Base-by-base conservation (phyloP, 2,888 invertebrate species). In the Amphipoea lucens region DNA sequence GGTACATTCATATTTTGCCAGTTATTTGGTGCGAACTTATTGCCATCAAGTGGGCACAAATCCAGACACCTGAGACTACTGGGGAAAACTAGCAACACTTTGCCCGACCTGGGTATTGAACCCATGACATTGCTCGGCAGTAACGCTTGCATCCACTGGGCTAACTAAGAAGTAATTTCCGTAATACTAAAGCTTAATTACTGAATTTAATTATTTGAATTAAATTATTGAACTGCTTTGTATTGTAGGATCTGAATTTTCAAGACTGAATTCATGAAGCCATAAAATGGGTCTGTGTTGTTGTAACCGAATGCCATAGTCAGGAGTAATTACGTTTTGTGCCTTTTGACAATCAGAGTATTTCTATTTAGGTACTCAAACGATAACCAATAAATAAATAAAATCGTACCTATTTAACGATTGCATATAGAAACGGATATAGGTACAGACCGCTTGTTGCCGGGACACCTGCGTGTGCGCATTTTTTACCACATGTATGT, bases 391-490 rank as follows among this genome's bases (percentile, higher is more conserved):
- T 60, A 70, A 70, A 51, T 74, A 78, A 74, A 78, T 80, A 42
- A 73, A 76, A 79, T 54, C 2, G 72, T 70, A 71, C 20, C 5
- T 29, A 48, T 77, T 68, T 65, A 48, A 76, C 48, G 2, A 76
- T 71, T 74, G 45, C 23, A n/a, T 72, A 88, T 87, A 81, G 76
- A 92, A 93, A 92, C 90, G 89, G 92, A 92, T 91, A 88, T 84
- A 89, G 82, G n/a, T 63, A 76, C 51, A 75, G 42, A 72, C 54
- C 45, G 68, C 82, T 84, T 78, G 84, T 89, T 71, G 86, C 81
- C 76, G 77, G 88, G 89, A 92, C 93, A 93, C 94, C 93, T 93
- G 94, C 90, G 89, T 84, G 86, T 81, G 77, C 88, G 91, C 90
- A 91, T 91, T 91, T 90, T 87, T 87, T 89, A 80, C 81, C 72